Evolutionary conservation across 2,888 invertebrate species (phyloP).

Genomic region (Octodonta nipae): DNA sequence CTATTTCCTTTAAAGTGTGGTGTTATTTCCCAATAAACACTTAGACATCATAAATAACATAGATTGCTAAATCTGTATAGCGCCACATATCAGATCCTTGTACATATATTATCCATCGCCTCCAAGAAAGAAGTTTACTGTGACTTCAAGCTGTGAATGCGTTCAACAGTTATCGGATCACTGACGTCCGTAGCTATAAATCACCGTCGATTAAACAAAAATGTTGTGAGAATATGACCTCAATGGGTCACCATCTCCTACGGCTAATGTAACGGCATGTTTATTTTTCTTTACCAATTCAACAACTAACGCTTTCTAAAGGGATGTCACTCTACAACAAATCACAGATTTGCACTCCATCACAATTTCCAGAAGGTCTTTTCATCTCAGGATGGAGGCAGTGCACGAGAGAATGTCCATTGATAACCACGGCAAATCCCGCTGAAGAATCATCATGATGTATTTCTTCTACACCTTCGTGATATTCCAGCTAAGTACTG

Average conservation of each 20-base stretch:
- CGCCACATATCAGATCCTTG: too few relatives aligned
- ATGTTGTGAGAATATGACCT: too few relatives aligned
- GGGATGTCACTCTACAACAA: conserved; percentile 93
- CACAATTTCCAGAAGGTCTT: conserved; percentile 63
- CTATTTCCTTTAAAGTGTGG: too few relatives aligned
- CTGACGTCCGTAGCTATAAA: too few relatives aligned
- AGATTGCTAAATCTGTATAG: too few relatives aligned
- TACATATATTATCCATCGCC: too few relatives aligned
- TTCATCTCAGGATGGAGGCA: conserved; percentile 85
- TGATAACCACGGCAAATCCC: conserved; percentile 88
- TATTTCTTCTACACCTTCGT: conserved; percentile 38
- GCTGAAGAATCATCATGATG: conserved; percentile 35
- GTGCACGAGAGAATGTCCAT: conserved; percentile 92
- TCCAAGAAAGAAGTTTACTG: too few relatives aligned
- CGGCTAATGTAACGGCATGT: conserved; percentile 91
- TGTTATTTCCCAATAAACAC: too few relatives aligned
- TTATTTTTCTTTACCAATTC: conserved; percentile 91
- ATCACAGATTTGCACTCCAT: conserved; percentile 84
- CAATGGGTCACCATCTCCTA: conserved; percentile 99
- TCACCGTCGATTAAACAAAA: too few relatives aligned
- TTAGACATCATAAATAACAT: too few relatives aligned
- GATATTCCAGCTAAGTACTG: conserved; percentile 60
- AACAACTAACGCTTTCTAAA: conserved; percentile 97
- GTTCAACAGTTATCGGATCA: too few relatives aligned
- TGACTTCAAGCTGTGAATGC: too few relatives aligned